Conservation (phyloP, 2,888 invertebrate genomes). For the Drosophila fungiperda region DNA sequence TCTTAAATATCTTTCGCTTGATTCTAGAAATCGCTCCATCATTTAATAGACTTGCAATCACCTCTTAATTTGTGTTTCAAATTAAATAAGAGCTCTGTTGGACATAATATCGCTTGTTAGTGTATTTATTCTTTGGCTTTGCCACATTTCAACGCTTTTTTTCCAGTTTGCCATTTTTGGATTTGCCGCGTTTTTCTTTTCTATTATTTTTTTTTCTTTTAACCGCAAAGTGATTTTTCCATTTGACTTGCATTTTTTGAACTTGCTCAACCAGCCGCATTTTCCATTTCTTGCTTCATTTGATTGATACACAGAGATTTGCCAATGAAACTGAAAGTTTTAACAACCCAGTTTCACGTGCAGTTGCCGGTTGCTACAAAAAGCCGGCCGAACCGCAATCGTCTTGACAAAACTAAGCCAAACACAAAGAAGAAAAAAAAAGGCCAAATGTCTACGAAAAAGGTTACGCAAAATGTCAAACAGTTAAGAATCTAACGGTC, state of each 20-base stretch:
- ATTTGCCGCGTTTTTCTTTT: conserved; percentile 23
- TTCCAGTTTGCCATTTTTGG: conserved; percentile 16
- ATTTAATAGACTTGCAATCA: conserved; percentile 3
- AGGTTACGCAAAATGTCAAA: conserved; percentile 84
- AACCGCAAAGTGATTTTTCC: conserved; percentile 14
- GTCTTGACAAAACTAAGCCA: conserved; percentile 31
- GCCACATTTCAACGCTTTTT: conserved; percentile 15
- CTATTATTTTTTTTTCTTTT: neutral
- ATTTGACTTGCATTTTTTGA: conserved; percentile 37
- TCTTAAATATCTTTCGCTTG: neutral
- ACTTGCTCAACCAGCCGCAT: conserved; percentile 30
- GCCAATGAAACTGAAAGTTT: conserved; percentile 72
- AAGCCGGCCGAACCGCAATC: conserved; percentile 26
- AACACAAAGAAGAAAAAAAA: conserved; percentile 33
- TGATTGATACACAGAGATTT: conserved; percentile 47
- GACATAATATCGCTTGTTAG: conserved; percentile 16
- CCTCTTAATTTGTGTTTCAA: neutral
- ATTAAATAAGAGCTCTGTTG: conserved; percentile 7
- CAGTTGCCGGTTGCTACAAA: conserved; percentile 21
- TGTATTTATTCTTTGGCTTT: conserved; percentile 24
- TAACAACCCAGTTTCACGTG: conserved; percentile 28
- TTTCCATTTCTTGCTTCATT: conserved; percentile 49
- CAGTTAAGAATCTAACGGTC: conserved; percentile 84
- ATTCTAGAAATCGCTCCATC: neutral
- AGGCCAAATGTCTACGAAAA: conserved; percentile 79